These are phyloP conservation scores for Physeter macrocephalus DNA, from an alignment of 2,113 vertebrate genomes.

Conservation along the genomic window DNA sequence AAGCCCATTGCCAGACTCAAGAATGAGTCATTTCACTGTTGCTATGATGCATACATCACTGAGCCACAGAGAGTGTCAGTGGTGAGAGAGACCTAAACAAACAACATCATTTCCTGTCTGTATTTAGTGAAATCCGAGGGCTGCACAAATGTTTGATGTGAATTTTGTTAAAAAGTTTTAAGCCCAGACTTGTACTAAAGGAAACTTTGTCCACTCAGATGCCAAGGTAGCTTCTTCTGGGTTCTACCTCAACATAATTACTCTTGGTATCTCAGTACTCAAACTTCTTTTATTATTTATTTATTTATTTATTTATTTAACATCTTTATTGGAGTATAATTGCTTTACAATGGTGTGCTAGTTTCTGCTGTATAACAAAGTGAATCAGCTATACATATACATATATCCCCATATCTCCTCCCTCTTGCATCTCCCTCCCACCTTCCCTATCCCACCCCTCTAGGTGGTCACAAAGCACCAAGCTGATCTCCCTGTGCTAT, in stretches of 20 bases:
- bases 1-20: not conserved
- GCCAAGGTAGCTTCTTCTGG: not conserved
- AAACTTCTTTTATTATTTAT: not conserved
- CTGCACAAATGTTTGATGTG: not conserved
- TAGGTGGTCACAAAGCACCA: too few relatives aligned
- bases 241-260: not conserved
- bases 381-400: too few relatives aligned
- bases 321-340: too few relatives aligned
- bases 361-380: too few relatives aligned
- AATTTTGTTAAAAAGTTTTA: not conserved
- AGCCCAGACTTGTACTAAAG: not conserved
- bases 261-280: not conserved
- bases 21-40: not conserved
- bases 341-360: too few relatives aligned
- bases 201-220: not conserved
- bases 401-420: too few relatives aligned
- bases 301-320: too few relatives aligned
- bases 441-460: too few relatives aligned
- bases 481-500: too few relatives aligned
- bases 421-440: too few relatives aligned
- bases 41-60: not conserved
- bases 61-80: not conserved
- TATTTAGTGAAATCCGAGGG: not conserved
- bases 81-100: not conserved
- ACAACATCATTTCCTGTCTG: not conserved